phyloP scores from a whole-genome alignment of 1,140 invertebrate species.

The Drosophila ananassae region DNA sequence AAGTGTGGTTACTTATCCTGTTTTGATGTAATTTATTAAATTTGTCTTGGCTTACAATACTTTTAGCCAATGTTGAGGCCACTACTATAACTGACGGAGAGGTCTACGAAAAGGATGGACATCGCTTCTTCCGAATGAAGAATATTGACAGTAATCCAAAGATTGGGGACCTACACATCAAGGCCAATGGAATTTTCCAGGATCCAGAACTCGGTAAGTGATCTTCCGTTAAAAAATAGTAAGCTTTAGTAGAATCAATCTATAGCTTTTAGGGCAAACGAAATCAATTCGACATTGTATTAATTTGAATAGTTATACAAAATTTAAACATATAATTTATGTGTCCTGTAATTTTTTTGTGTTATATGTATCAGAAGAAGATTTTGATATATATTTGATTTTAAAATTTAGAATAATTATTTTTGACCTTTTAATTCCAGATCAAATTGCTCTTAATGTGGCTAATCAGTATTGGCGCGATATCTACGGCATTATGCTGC shows the following conservation, averaged over 20 bases:
- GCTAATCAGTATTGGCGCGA: conserved; percentile 81
- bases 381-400: no score
- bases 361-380: no score
- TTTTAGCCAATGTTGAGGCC: conserved; percentile 69
- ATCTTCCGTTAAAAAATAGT: not conserved
- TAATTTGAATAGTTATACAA: no score
- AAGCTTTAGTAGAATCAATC: no score
- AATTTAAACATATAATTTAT: no score
- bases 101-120: conserved; percentile 59
- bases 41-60: not conserved
- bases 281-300: no score
- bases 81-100: conserved; percentile 52
- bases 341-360: no score
- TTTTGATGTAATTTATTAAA: not conserved
- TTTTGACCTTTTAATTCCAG: conserved; percentile 32
- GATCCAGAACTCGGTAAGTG: conserved; percentile 77
- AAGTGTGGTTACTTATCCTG: conserved; percentile 18
- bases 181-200: conserved; percentile 75
- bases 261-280: no score
- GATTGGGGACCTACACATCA: conserved; percentile 66
- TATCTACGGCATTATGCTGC: conserved; percentile 74
- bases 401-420: no score
- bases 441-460: conserved; percentile 72
- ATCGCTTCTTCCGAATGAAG: conserved; percentile 56
- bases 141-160: conserved; percentile 64